These are phyloP conservation scores for Dryobates pubescens DNA, from an alignment of 2,797 vertebrate genomes.

Conservation along the genomic window DNA sequence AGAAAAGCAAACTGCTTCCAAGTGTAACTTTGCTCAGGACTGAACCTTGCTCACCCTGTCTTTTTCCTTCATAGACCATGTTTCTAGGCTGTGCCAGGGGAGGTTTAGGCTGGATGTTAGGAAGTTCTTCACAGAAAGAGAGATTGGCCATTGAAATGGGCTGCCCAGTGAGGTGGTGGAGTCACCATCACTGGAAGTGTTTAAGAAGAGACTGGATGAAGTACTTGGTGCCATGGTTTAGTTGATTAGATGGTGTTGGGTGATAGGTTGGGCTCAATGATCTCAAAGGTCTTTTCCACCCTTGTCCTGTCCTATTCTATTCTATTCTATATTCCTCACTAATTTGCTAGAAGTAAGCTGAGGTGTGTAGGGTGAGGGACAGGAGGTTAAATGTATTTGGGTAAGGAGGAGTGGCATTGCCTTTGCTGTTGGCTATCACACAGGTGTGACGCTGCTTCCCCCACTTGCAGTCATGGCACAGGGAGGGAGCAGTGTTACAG, in stretches of 20 bases:
- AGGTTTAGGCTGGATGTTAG: too few species aligned
- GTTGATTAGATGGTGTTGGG: too few species aligned
- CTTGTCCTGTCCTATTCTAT: too few species aligned
- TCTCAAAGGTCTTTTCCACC: too few species aligned
- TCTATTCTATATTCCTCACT: not conserved
- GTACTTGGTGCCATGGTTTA: too few species aligned
- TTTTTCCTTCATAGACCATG: not conserved
- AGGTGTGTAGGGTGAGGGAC: not conserved
- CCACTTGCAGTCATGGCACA: accelerated
- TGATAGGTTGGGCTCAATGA: too few species aligned
- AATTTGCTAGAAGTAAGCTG: not conserved
- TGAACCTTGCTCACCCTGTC: not conserved
- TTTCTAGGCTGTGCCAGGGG: not conserved
- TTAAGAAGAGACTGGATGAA: too few species aligned
- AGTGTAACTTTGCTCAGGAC: not conserved
- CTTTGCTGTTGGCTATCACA: not conserved
- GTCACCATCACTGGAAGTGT: too few species aligned
- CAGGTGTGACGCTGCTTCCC: not conserved
- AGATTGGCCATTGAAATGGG: too few species aligned
- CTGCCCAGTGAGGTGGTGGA: too few species aligned
- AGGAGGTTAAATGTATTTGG: accelerated
- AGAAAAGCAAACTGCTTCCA: not conserved
- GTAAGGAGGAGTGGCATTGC: not conserved
- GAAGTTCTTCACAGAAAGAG: too few species aligned
- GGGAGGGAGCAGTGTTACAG: not conserved